Evolutionary conservation across 1,140 invertebrate species (phyloP).

Genomic region (Adelges cooleyi): DNA sequence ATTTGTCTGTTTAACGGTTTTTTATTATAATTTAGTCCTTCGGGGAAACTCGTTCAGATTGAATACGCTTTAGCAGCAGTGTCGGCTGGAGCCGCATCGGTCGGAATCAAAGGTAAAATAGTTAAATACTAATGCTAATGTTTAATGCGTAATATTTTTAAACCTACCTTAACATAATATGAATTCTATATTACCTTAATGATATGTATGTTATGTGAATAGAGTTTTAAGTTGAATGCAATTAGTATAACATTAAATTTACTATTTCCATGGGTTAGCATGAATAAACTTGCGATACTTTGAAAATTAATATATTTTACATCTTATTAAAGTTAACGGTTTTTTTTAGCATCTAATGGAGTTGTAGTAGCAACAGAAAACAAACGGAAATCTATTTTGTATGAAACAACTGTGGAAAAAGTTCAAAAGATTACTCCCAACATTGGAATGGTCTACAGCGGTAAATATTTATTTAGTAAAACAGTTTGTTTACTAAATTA

Average conservation of each 20-base stretch:
- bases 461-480: conserved; percentile 39
- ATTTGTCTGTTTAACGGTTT: too few relatives aligned
- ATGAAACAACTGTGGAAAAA: conserved; percentile 90
- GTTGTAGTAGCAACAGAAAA: conserved; percentile 98
- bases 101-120: conserved; percentile 95
- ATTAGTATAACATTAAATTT: too few relatives aligned
- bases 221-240: too few relatives aligned
- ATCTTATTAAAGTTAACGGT: neutral
- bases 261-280: too few relatives aligned
- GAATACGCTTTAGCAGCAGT: conserved; percentile 99
- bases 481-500: too few relatives aligned
- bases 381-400: conserved; percentile 92
- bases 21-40: conserved; percentile 66
- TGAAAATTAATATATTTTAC: too few relatives aligned
- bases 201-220: too few relatives aligned
- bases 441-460: conserved; percentile 96
- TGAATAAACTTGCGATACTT: too few relatives aligned
- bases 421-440: conserved; percentile 92
- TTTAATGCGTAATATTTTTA: too few relatives aligned
- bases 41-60: conserved; percentile 98
- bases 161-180: neutral
- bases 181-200: neutral
- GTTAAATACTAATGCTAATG: too few relatives aligned
- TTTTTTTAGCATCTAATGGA: conserved; percentile 66
- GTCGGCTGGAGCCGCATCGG: conserved; percentile 93